A percentile compares a stretch with the other conserved stretches of the same genome.
phyloP scores from a whole-genome alignment of 2,888 invertebrate genomes.

The Maniola hyperantus region DNA sequence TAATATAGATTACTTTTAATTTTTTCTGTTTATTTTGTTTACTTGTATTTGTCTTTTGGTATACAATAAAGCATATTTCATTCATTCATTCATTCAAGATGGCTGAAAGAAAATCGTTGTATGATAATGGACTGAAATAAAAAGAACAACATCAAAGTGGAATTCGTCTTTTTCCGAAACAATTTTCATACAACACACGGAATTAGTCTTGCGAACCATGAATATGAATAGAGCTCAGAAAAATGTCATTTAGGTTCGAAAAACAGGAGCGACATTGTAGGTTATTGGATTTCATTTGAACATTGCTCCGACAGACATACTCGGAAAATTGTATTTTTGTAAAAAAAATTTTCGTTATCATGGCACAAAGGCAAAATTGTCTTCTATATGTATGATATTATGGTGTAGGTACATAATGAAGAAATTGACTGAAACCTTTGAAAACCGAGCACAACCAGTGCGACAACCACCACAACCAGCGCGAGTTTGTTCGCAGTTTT shows the following conservation, averaged over 20 bases:
- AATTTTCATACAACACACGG: neutral
- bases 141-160: neutral
- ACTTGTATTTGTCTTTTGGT: neutral
- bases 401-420: no score
- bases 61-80: no score
- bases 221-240: constrained; percentile 4
- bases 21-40: no score
- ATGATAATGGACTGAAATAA: neutral
- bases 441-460: no score
- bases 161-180: neutral
- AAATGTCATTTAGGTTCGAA: constrained; percentile 3
- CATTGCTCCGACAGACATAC: neutral
- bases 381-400: no score
- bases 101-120: neutral
- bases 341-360: neutral
- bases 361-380: no score
- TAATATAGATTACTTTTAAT: no score
- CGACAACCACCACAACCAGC: no score
- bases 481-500: no score
- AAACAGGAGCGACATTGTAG: constrained; percentile 5
- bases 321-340: neutral
- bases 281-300: constrained; percentile 8
- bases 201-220: neutral
- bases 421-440: no score
- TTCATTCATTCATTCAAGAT: no score